Percentiles rank a stretch among this genome's conserved stretches.
phyloP scores from a whole-genome alignment of 2,888 invertebrate species.

The Piscicola geometra region DNA sequence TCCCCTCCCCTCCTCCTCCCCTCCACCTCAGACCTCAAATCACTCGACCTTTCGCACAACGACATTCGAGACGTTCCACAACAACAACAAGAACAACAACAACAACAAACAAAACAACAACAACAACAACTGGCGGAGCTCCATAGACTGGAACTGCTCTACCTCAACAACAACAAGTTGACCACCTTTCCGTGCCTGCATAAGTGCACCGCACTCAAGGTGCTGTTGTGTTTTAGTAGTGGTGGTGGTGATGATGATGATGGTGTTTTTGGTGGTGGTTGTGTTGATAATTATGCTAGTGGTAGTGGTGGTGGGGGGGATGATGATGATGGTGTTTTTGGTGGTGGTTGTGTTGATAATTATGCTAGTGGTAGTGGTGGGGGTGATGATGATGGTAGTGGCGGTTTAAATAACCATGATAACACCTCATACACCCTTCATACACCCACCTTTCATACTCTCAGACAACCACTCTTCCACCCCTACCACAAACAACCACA shows the following conservation, averaged over 20 bases:
- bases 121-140: slow-evolving; percentile 73
- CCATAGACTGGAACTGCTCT: slow-evolving; percentile 58
- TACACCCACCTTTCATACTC: no score
- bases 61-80: slow-evolving; percentile 68
- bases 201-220: slow-evolving; percentile 69
- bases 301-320: background rate
- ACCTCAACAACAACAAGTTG: slow-evolving; percentile 55
- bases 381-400: no score
- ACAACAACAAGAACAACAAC: slow-evolving; percentile 66
- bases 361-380: no score
- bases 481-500: no score
- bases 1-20: slow-evolving; percentile 60
- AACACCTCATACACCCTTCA: no score
- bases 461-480: no score
- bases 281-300: background rate
- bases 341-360: no score
- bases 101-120: no score
- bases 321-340: no score
- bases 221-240: slow-evolving; percentile 40
- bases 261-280: background rate
- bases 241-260: background rate
- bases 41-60: slow-evolving; percentile 47
- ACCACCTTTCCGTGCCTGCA: slow-evolving; percentile 59
- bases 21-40: background rate
- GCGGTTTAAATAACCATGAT: no score